phyloP scores from a whole-genome alignment of 64 coral and sea anemone genomes.

The Montipora capricornis region DNA sequence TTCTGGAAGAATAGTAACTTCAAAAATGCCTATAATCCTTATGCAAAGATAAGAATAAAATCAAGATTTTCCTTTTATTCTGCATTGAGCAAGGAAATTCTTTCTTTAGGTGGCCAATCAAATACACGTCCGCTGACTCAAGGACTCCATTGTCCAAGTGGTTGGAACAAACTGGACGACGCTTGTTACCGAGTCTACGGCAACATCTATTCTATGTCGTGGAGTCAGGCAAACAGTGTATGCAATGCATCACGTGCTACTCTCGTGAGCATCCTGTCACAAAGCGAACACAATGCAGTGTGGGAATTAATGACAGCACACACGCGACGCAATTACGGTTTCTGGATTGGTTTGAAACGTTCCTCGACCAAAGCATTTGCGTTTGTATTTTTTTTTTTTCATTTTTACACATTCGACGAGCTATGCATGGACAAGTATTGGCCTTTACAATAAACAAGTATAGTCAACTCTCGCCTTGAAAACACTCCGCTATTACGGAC shows the following conservation, averaged over 20 bases:
- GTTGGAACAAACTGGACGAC: background rate
- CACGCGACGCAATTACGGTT: background rate
- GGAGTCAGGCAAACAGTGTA: background rate
- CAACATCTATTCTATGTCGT: background rate
- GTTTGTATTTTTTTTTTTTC: background rate
- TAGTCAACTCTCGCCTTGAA: too few species aligned
- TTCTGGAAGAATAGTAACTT: too few species aligned
- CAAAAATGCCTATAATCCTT: too few species aligned
- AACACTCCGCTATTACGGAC: too few species aligned
- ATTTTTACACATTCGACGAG: too few species aligned
- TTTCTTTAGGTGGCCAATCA: background rate
- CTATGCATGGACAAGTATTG: too few species aligned
- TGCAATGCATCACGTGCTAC: slow-evolving; percentile 17
- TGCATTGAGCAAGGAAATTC: too few species aligned
- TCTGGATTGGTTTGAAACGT: slow-evolving; percentile 22
- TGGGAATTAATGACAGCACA: background rate
- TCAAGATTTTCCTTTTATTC: too few species aligned
- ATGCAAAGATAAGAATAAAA: too few species aligned
- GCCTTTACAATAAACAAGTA: too few species aligned
- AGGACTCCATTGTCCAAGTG: background rate
- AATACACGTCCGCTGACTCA: background rate
- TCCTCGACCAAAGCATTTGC: background rate
- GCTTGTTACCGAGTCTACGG: slow-evolving; percentile 9
- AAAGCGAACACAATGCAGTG: background rate
- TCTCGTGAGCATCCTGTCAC: slow-evolving; percentile 23